Conservation (phyloP, 2,797 vertebrate genomes). For the Erpetoichthys calabaricus region DNA sequence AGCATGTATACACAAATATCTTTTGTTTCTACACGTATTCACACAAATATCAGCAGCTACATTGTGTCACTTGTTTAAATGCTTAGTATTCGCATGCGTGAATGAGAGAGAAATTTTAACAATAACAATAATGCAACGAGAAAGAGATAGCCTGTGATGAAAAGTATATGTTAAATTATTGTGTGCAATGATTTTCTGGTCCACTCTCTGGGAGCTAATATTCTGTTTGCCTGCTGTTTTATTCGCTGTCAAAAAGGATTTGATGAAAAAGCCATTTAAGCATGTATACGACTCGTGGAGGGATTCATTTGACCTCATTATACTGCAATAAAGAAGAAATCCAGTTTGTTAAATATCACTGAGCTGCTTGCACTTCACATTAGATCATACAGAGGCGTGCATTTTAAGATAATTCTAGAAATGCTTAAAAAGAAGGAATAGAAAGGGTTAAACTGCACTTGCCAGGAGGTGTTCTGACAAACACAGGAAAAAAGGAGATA, state of each 20-base stretch:
- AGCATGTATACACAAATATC: no score
- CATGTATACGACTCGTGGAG: slow-evolving; percentile 81
- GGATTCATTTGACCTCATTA: slow-evolving; percentile 99
- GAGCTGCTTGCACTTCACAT: slow-evolving; percentile 77
- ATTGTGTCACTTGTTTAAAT: no score
- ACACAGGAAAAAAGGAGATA: slow-evolving; percentile 58
- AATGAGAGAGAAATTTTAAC: no score
- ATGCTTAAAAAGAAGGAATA: slow-evolving; percentile 49
- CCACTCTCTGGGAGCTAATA: slow-evolving; percentile 69
- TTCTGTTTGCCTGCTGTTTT: slow-evolving; percentile 86
- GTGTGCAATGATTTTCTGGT: slow-evolving; percentile 24
- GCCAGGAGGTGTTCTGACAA: slow-evolving; percentile 97
- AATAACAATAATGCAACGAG: no score
- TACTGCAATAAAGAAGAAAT: slow-evolving; percentile 95
- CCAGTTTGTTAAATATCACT: slow-evolving; percentile 98
- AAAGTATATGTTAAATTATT: slow-evolving; percentile 31
- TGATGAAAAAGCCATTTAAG: slow-evolving; percentile 86
- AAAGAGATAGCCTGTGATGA: slow-evolving; percentile 28
- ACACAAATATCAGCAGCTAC: no score
- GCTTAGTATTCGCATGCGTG: no score
- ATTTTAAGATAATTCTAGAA: slow-evolving; percentile 82
- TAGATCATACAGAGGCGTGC: slow-evolving; percentile 76
- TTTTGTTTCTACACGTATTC: no score
- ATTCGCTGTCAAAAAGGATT: slow-evolving; percentile 94
- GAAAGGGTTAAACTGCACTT: slow-evolving; percentile 72